Base-by-base conservation (phyloP, 2,888 invertebrate genomes). In the Maniola hyperantus region DNA sequence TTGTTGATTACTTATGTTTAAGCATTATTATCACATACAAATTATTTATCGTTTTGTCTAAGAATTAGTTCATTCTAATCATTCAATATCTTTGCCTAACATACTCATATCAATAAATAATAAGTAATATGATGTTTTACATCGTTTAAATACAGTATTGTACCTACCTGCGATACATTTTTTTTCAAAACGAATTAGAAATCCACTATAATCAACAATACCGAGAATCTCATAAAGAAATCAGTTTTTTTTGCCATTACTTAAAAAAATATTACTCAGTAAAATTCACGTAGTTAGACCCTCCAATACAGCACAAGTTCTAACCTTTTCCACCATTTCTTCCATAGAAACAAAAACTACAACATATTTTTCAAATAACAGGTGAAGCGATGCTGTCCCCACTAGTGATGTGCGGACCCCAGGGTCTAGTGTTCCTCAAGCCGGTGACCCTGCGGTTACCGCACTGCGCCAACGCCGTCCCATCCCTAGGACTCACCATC, bases 381-480 rank as follows among this genome's bases (percentile, higher is more conserved):
- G 98, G 98, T 95, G 98, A 99, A 94, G 97, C 97, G 72, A 95
- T 98, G 94, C 94, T 98, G 78, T 97, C 97, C 79, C 98, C 98
- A 69, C 93, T 98, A 79, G 98, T 99, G 81, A 98, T 98, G 97
- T 99, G 98, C 92, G 98, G 99, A 70, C 99, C 99, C 33, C 97
- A 97, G 91, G 96, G 98, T 74, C 94, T 98, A 74, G 96, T 96
- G 86, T 99, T 99, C 92, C 91, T 95, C 69, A 94, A 95, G 83
- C 98, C 98, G 62, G 97, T 98, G 79, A 97, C 98, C 78, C 94
- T 99, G 65, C 95, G 97, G 74, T 95, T 99, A 82, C 99, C 99
- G 73, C 98, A 96, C 85, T 96, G 95, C 85, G 96, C 96, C 74
- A 96, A 96, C 83, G 95, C 96, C 62, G 95, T 96, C 70, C 95